A percentile compares a stretch with the other conserved stretches of the same genome.
These are phyloP conservation scores for Trochalopteron elliotii DNA, from an alignment of 2,113 vertebrate species.

Conservation along the genomic window DNA sequence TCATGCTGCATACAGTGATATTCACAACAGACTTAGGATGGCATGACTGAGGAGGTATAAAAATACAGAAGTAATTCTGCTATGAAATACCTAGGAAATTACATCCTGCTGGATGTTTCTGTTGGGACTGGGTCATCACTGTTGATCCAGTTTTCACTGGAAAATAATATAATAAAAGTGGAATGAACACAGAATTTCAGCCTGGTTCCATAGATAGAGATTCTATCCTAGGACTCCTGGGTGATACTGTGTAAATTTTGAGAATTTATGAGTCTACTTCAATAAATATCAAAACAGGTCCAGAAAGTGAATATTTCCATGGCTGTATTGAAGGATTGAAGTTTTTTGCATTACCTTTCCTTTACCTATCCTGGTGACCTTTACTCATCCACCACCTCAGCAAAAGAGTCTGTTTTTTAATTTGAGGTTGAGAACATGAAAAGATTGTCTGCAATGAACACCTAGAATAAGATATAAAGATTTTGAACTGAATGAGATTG, in stretches of 20 bases:
- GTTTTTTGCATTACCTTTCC: not conserved
- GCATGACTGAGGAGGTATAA: not conserved
- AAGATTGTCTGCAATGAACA: not conserved
- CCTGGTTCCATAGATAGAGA: not conserved
- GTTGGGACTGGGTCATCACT: not conserved
- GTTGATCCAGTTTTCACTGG: not conserved
- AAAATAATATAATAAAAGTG: constrained; percentile 4
- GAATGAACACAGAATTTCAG: constrained; percentile 14
- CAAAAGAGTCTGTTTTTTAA: not conserved
- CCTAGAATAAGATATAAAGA: not conserved
- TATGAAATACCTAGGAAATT: constrained; percentile 27
- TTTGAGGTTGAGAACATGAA: not conserved
- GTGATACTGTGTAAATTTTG: not conserved
- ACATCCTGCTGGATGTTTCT: not conserved
- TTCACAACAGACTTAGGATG: not conserved
- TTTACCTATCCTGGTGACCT: not conserved
- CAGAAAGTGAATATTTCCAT: not conserved
- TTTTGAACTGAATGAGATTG: not conserved
- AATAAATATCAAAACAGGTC: not conserved
- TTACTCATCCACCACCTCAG: not conserved
- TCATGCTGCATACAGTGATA: not conserved
- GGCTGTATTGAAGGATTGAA: not conserved
- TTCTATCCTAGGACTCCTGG: not conserved
- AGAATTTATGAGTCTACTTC: not conserved
- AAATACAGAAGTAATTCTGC: constrained; percentile 24